Evolutionary conservation across 2,888 invertebrate genomes (phyloP).

Genomic region (Drosophila merina): DNA sequence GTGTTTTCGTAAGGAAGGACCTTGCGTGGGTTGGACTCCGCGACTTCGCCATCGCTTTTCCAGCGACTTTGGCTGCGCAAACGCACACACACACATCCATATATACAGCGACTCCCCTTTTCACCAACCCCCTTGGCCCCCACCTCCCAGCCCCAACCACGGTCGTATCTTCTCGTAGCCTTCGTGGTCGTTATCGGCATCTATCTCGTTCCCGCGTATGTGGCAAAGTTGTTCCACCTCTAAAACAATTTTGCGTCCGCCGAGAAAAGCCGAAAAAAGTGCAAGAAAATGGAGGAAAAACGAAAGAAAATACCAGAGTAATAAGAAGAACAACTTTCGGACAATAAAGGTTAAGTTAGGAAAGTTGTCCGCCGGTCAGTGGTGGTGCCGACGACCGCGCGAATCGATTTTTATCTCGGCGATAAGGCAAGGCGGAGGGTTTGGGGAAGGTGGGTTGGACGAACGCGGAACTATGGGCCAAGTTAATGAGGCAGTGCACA

Average conservation of each 20-base stretch:
- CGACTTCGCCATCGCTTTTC: conserved; percentile 21
- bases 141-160: background rate
- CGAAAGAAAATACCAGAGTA: conserved; percentile 46
- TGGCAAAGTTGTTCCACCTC: conserved; percentile 68
- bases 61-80: conserved; percentile 53
- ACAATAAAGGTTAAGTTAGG: conserved; percentile 79
- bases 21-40: conserved; percentile 12
- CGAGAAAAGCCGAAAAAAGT: conserved; percentile 29
- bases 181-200: conserved; percentile 62
- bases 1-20: conserved; percentile 38
- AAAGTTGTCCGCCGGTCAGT: conserved; percentile 61
- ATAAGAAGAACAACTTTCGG: conserved; percentile 74
- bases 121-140: conserved; percentile 7
- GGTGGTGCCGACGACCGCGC: conserved; percentile 73
- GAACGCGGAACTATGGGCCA: conserved; percentile 62
- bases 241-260: conserved; percentile 28
- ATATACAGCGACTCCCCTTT: conserved; percentile 31
- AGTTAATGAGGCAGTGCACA: conserved; percentile 74
- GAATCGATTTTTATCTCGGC: conserved; percentile 80
- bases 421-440: conserved; percentile 18
- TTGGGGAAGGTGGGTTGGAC: background rate
- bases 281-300: conserved; percentile 38
- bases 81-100: conserved; percentile 35
- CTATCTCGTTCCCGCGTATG: conserved; percentile 70
- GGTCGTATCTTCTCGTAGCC: conserved; percentile 34